Evolutionary conservation across 2,888 invertebrate species (phyloP).

Genomic region (Eupithecia pulchellata): DNA sequence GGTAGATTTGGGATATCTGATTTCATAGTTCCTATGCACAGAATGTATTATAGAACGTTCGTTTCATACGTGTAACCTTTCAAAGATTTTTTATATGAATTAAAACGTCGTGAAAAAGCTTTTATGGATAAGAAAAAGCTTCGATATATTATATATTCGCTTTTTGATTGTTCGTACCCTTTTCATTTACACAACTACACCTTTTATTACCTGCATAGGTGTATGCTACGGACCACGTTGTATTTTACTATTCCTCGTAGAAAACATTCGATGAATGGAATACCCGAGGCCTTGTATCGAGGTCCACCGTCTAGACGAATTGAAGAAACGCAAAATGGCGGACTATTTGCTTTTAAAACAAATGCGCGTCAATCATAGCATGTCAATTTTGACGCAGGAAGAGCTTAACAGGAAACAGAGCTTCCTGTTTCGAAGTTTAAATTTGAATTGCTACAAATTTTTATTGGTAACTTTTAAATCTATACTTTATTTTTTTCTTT

Average conservation of each 20-base stretch:
- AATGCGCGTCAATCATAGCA: conserved; percentile 38
- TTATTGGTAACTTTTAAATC: not conserved
- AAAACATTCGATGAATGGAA: conserved; percentile 29
- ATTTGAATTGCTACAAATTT: conserved; percentile 1
- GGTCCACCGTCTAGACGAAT: conserved; percentile 40
- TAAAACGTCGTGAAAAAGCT: not conserved
- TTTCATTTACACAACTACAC: conserved; percentile 4
- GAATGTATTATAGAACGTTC: not conserved
- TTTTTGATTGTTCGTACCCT: not conserved
- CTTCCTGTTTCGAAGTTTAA: conserved; percentile 20
- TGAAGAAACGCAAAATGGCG: conserved; percentile 32
- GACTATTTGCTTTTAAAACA: conserved; percentile 38
- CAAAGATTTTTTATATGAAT: not conserved
- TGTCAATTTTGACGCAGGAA: conserved; percentile 41
- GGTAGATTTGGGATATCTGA: not conserved
- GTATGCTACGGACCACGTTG: not conserved
- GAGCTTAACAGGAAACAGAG: conserved; percentile 30
- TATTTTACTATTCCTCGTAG: conserved; percentile 14
- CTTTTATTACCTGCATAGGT: not conserved
- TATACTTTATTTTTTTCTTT: not conserved
- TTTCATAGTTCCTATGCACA: not conserved
- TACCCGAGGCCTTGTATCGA: conserved; percentile 32
- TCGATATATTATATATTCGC: not conserved
- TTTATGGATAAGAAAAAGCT: not conserved
- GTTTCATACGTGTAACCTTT: not conserved